These are phyloP conservation scores for Benitochromis conjunctus DNA, from an alignment of 2,113 vertebrate species.

Conservation along the genomic window DNA sequence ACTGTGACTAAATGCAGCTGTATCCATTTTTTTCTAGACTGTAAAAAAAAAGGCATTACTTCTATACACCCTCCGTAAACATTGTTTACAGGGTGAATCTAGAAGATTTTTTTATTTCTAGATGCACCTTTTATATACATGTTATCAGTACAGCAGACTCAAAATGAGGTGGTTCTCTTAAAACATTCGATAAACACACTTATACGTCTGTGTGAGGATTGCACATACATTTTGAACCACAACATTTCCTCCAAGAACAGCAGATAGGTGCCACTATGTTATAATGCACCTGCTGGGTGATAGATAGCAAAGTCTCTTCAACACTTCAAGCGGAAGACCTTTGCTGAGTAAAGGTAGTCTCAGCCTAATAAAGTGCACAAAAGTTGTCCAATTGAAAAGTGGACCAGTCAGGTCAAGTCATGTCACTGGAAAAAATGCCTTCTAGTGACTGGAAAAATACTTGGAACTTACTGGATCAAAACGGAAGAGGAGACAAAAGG, in stretches of 20 bases:
- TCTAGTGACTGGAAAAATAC: background rate
- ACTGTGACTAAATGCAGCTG: background rate
- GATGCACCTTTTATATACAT: background rate
- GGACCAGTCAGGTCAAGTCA: background rate
- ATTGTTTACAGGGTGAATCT: background rate
- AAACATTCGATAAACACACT: background rate
- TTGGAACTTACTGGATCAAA: constrained; percentile 25
- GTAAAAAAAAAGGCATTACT: rapidly evolving
- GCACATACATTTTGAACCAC: background rate
- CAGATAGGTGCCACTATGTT: background rate
- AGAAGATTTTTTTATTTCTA: background rate
- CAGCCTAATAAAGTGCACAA: background rate
- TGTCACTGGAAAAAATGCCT: constrained; percentile 18
- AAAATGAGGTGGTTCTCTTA: background rate
- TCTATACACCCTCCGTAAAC: background rate
- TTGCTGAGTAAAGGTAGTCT: background rate
- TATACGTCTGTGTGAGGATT: background rate
- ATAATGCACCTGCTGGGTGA: background rate
- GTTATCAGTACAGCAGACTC: background rate
- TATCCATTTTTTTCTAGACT: background rate
- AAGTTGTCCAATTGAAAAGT: background rate
- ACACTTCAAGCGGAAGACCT: background rate
- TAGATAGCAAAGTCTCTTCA: background rate
- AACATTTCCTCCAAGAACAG: background rate
- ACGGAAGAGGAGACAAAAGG: background rate